Evolutionary conservation across 2,888 invertebrate genomes (phyloP), one percentile per base, ranked within the genome.

Genomic region (Siphonodentalium dalli): DNA sequence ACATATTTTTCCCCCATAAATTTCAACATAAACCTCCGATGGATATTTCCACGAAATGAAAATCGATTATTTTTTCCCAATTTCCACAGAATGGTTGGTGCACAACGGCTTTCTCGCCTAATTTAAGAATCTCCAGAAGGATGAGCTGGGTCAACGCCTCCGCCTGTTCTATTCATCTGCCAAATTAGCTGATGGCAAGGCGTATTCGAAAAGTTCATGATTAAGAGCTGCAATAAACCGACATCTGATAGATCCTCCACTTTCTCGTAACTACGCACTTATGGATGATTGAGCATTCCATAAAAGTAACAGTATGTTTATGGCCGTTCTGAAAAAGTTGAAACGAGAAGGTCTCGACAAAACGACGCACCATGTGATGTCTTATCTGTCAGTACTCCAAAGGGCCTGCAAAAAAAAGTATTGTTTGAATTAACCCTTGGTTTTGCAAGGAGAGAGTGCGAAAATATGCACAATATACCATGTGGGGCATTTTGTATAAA

Each of bases 381-480:
- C 2, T 23, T 56, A 1, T 45, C 24, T 15, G 31, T 23, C 1
- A 2, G 33, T 8, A 42, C 26, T 15, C 52, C 56, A 6, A 37
- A 18, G 18, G 9, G 31, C 6, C 37, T 52, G 5, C 47, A 47
- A 35, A 41, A 34, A 35, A 56, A 56, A 31, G 43, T 47, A 2
- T 52, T 51, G 56, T 56, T 52, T 43, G 56, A 52, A n/a, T 29
- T 52, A 15, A 38, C 51, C n/a, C 6, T 52, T 11, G 38, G 45
- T 24, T 52, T 56, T 39, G 52, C 46, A 11, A n/a, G 52, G 2
- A 21, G 56, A 7, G 39, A 47, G 3, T 20, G 51, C 13, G 56
- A 56, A 42, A 52, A 56, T 18, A 33, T 51, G 26, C 29, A 42
- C 13, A 18, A 41, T 1, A 24, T 56, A 6, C 51, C 39, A 18